Percentiles rank a stretch among this genome's conserved stretches.
Conservation (phyloP, 2,888 invertebrate genomes). For the Machimus rusticus region DNA sequence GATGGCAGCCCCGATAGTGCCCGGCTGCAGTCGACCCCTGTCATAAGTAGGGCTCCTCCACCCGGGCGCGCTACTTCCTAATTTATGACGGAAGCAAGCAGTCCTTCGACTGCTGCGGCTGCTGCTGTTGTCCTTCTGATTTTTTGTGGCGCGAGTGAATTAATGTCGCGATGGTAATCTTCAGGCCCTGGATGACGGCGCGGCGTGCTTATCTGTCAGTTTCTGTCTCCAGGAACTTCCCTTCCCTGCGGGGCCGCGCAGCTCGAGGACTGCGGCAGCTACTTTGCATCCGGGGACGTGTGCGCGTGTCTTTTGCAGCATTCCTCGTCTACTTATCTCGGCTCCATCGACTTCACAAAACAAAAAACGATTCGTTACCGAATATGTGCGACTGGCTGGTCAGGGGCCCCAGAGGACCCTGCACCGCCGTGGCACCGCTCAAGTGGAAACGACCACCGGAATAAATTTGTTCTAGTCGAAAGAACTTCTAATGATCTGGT, state of each 20-base stretch:
- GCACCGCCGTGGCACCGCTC: neutral
- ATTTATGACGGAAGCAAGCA: constrained; percentile 3
- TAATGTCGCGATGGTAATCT: constrained; percentile 22
- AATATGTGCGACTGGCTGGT: neutral
- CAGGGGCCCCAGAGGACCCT: neutral
- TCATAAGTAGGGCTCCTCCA: constrained; percentile 12
- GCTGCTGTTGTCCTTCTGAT: neutral
- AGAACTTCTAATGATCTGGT: constrained; percentile 19
- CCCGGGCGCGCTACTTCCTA: neutral
- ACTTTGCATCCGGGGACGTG: constrained; percentile 27
- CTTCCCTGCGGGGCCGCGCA: neutral
- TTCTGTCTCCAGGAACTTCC: neutral
- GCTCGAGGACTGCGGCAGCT: neutral
- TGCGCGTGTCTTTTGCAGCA: constrained; percentile 37
- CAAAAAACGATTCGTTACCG: neutral
- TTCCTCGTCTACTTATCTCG: constrained; percentile 27
- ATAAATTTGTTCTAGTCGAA: constrained; percentile 44
- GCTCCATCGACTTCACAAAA: neutral
- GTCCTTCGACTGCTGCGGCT: neutral
- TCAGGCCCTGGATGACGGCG: neutral
- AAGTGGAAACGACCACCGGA: constrained; percentile 39
- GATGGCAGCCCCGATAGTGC: neutral
- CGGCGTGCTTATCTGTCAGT: constrained; percentile 10
- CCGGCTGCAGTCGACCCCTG: neutral
- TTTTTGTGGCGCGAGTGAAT: neutral